Percentiles rank a stretch among this genome's conserved stretches.
phyloP scores from a whole-genome alignment of 2,797 vertebrate species.

The Echiichthys vipera region DNA sequence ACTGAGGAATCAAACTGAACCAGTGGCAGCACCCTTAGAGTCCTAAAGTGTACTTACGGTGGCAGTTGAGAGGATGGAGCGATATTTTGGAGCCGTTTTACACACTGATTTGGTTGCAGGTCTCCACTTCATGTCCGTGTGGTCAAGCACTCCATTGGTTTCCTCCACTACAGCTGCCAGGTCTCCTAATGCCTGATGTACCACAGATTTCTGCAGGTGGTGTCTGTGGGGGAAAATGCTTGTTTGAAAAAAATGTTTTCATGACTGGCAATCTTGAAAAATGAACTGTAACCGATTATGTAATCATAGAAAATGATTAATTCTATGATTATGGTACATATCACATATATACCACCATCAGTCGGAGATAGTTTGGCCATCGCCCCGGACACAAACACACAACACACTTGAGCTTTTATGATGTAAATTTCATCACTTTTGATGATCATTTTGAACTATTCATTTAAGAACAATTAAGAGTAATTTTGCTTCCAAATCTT shows the following conservation, averaged over 20 bases:
- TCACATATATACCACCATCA: no score
- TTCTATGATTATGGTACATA: no score
- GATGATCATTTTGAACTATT: no score
- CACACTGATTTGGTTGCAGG: conserved; percentile 84
- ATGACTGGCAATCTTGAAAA: neutral
- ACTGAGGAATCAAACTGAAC: conserved; percentile 50
- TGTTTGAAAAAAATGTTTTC: conserved; percentile 11
- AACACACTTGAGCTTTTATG: no score
- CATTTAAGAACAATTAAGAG: no score
- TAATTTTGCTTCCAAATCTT: no score
- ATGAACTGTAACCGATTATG: neutral
- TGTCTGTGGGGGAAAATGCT: conserved; percentile 60
- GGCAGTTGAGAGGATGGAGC: conserved; percentile 87
- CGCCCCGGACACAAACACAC: no score
- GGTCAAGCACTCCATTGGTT: conserved; percentile 51
- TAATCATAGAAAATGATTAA: neutral
- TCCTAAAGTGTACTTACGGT: conserved; percentile 89
- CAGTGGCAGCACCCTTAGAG: conserved; percentile 45
- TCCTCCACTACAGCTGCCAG: conserved; percentile 53
- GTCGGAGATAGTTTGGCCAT: no score
- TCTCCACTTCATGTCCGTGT: conserved; percentile 82
- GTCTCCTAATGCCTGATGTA: conserved; percentile 58
- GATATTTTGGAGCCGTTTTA: conserved; percentile 89
- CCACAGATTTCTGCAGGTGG: conserved; percentile 71
- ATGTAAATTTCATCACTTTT: no score